These are phyloP conservation scores for Ictidomys tridecemlineatus DNA, from an alignment of 2,113 vertebrate species.

Conservation along the genomic window DNA sequence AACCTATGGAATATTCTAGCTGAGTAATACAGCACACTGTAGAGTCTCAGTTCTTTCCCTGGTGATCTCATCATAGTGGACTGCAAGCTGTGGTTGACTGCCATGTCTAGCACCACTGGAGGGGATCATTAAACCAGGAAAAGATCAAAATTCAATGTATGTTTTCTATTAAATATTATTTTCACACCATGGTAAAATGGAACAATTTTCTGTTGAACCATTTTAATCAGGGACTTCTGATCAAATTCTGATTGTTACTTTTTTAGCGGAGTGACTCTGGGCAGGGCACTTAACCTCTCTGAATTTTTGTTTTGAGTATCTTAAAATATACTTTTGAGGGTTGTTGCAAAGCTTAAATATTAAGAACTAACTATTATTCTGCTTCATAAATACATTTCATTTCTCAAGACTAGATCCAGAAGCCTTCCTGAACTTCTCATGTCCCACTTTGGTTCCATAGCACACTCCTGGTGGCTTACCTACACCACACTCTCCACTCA, in stretches of 20 bases:
- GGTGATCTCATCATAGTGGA: not conserved
- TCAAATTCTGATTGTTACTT: not conserved
- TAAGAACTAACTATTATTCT: slow-evolving; percentile 14
- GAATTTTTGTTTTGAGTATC: slow-evolving; percentile 25
- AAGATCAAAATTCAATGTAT: not conserved
- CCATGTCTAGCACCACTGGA: not conserved
- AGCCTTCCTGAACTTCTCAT: not conserved
- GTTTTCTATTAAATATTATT: not conserved
- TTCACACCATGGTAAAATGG: not conserved
- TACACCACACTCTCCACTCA: not conserved
- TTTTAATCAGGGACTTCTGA: not conserved
- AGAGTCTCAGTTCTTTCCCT: not conserved
- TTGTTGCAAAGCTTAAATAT: slow-evolving; percentile 7
- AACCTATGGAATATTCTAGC: not conserved
- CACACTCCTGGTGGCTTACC: not conserved
- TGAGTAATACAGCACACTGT: not conserved
- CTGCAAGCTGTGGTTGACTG: not conserved
- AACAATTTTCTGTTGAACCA: not conserved
- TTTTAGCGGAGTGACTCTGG: slow-evolving; percentile 20
- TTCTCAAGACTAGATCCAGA: not conserved
- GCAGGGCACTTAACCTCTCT: slow-evolving; percentile 4
- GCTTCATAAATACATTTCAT: not conserved
- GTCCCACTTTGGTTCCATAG: not conserved
- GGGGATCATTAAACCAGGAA: not conserved
- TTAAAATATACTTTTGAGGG: slow-evolving; percentile 12